These are phyloP conservation scores for Gobio gobio DNA, from an alignment of 2,113 vertebrate genomes.

Conservation along the genomic window DNA sequence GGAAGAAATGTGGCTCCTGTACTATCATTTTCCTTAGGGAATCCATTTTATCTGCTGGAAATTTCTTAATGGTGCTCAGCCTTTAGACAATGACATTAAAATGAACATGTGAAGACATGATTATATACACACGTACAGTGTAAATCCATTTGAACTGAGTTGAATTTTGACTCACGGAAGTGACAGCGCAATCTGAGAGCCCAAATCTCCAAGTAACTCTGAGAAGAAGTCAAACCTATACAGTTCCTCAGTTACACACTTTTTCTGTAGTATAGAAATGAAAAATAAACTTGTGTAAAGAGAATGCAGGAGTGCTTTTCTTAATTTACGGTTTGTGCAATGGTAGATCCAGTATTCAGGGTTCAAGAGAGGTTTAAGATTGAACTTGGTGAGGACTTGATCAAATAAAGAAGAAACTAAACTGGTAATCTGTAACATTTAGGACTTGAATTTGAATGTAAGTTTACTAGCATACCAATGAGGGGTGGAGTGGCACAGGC, in stretches of 20 bases:
- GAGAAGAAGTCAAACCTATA: constrained; percentile 72
- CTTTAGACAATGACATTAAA: constrained; percentile 58
- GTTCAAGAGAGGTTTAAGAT: not conserved
- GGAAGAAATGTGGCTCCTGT: constrained; percentile 67
- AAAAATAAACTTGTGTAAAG: not conserved
- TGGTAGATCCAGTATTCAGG: not conserved
- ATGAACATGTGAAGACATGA: constrained; percentile 1
- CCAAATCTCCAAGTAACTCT: constrained; percentile 70
- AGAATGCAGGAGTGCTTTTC: not conserved
- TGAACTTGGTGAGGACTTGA: not conserved
- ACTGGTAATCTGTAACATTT: not conserved
- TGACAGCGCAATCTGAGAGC: constrained; percentile 75
- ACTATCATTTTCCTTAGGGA: constrained; percentile 69
- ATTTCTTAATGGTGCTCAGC: constrained; percentile 74
- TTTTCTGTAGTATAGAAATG: constrained; percentile 70
- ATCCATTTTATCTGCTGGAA: constrained; percentile 68
- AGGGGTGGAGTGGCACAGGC: constrained; percentile 71
- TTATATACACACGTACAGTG: not conserved
- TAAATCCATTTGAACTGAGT: not conserved
- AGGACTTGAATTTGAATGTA: not conserved
- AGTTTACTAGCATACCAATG: constrained; percentile 67
- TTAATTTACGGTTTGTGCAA: not conserved
- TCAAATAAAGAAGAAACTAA: not conserved
- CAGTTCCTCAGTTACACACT: constrained; percentile 71
- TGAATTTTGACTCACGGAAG: constrained; percentile 73